Evolutionary conservation across 2,888 invertebrate species (phyloP), one percentile per base, ranked within the genome.

Genomic region (Cryptocheilus praepositus): DNA sequence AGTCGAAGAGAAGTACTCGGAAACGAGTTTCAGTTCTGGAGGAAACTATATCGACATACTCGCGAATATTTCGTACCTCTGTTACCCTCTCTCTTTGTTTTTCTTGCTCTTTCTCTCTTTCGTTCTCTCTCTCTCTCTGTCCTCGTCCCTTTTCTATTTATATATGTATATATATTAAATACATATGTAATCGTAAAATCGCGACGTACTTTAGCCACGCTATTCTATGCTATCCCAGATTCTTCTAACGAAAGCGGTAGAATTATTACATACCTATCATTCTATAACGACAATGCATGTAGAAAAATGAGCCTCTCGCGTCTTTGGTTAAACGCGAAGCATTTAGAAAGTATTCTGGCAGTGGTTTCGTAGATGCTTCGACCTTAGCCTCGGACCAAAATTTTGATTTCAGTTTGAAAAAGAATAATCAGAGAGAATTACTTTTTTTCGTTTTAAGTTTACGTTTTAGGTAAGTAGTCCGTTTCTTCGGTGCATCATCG

Each of bases 281-380:
- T 58, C 77, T 74, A 75, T 82, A 82, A 86, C 85, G 85, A 88
- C 82, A 84, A 87, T 85, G 87, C 84, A 84, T 85, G 87, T 88
- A 88, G 88, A 88, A 88, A 88, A 88, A 87, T 88, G 87, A 87
- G 86, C 85, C 83, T 85, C 81, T 84, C 80, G 82, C 83, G 84
- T 86, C 85, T 83, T 85, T 80, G 86, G 85, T 85, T 86, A 86
- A 86, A 86, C 83, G 82, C 87, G 86, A 88, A 88, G 86, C 86
- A 84, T 83, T 82, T 86, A 85, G 84, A 87, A 87, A 86, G 81
- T 81, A 81, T 84, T 85, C 79, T 86, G 86, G 85, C 84, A 86
- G 85, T 85, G 84, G 81, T 84, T 86, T 86, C 85, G 79, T 83
- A 85, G 83, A 86, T 83, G 85, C 87, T 85, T 87, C 85, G 85